These are phyloP conservation scores for Peromyscus leucopus DNA, from an alignment of 2,113 vertebrate species.

Conservation along the genomic window DNA sequence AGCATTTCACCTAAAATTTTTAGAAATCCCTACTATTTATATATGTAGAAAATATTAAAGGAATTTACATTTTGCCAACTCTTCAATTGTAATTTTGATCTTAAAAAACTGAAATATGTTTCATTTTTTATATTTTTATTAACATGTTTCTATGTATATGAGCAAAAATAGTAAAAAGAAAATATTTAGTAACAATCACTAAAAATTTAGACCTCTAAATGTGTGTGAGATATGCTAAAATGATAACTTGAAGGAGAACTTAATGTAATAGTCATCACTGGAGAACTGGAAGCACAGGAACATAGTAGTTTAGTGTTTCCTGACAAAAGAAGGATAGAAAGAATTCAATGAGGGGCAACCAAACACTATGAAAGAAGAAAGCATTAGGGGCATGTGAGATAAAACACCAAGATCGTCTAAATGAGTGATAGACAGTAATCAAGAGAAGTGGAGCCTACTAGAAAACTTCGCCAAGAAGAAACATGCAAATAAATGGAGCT, in stretches of 20 bases:
- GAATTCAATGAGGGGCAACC: background rate
- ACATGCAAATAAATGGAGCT: accelerated
- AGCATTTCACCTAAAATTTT: background rate
- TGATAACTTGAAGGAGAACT: background rate
- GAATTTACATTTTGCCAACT: background rate
- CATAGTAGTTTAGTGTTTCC: background rate
- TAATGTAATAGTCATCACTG: background rate
- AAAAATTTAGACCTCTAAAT: background rate
- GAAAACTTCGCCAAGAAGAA: background rate
- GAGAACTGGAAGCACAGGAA: background rate
- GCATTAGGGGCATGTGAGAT: accelerated
- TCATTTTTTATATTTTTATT: background rate
- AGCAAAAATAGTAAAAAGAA: background rate
- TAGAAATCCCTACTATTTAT: background rate
- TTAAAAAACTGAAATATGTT: background rate
- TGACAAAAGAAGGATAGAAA: background rate
- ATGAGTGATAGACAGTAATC: background rate
- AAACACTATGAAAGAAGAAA: too few relatives aligned
- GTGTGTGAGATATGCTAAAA: background rate
- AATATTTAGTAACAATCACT: slow-evolving; percentile 8
- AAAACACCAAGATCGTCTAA: background rate
- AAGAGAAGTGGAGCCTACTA: background rate
- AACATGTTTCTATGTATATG: background rate
- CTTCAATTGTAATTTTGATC: background rate
- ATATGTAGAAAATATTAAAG: background rate